phyloP scores from a whole-genome alignment of 2,113 vertebrate species.

The Atractosteus spatula region DNA sequence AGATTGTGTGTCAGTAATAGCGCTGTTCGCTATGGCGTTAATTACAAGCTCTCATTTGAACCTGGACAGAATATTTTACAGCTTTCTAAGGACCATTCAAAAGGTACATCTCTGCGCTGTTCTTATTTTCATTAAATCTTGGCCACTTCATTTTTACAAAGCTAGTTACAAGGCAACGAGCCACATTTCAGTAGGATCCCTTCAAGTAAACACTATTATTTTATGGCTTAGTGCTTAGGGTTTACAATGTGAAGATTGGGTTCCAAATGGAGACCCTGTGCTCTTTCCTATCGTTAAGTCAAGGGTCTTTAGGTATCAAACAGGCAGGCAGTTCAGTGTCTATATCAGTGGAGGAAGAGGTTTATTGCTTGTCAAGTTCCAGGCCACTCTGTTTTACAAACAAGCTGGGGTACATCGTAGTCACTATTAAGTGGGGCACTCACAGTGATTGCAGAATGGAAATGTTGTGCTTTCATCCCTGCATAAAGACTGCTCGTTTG shows the following conservation, averaged over 20 bases:
- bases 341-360: slow-evolving; percentile 18
- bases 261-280: background rate
- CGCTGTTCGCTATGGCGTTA: too few relatives aligned
- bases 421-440: background rate
- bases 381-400: slow-evolving; percentile 23
- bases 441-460: slow-evolving; percentile 7
- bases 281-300: slow-evolving; percentile 3
- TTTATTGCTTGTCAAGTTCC: slow-evolving; percentile 11
- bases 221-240: slow-evolving; percentile 14
- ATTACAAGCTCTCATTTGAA: too few relatives aligned
- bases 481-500: background rate
- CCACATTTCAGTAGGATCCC: background rate
- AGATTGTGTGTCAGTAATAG: too few relatives aligned
- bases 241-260: slow-evolving; percentile 7
- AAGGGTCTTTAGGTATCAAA: background rate
- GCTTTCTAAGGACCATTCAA: too few relatives aligned
- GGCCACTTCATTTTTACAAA: too few relatives aligned
- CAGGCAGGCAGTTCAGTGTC: slow-evolving; percentile 13
- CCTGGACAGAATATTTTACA: too few relatives aligned
- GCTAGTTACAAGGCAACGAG: background rate
- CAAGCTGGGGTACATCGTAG: slow-evolving; percentile 3
- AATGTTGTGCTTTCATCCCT: slow-evolving; percentile 10
- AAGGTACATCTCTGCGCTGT: too few relatives aligned
- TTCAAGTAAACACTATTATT: slow-evolving; percentile 1
- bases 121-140: too few relatives aligned